Conservation (phyloP, 2,888 invertebrate genomes). For the Hetaerina titia region DNA sequence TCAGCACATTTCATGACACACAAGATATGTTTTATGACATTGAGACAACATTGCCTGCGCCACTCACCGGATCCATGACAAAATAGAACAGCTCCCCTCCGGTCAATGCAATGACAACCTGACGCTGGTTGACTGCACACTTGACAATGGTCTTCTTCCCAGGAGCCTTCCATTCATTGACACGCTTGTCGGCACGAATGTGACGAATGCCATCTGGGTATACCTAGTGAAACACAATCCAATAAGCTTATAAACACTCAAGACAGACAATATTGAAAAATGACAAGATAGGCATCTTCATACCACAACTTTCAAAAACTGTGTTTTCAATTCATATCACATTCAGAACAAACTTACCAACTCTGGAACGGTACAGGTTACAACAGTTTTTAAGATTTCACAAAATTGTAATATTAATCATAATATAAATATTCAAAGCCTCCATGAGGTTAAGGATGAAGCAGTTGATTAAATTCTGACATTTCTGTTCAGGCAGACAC, state of each 20-base stretch:
- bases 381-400: too few species aligned
- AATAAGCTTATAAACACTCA: not conserved
- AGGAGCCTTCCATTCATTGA: slow-evolving; percentile 99
- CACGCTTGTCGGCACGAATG: slow-evolving; percentile 97
- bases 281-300: not conserved
- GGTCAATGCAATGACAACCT: slow-evolving; percentile 98
- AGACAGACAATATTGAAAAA: not conserved
- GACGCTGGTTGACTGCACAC: slow-evolving; percentile 98
- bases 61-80: slow-evolving; percentile 98
- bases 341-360: too few species aligned
- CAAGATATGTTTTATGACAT: too few species aligned
- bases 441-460: too few species aligned
- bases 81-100: slow-evolving; percentile 99
- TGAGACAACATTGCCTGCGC: not conserved
- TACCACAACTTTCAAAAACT: not conserved
- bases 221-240: slow-evolving; percentile 79
- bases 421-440: too few species aligned
- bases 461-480: too few species aligned
- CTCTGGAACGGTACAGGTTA: too few species aligned
- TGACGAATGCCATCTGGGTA: slow-evolving; percentile 99
- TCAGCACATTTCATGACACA: not conserved
- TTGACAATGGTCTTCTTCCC: slow-evolving; percentile 98
- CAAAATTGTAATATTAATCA: too few species aligned
- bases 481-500: too few species aligned
- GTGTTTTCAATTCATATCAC: too few species aligned